Percentiles rank a stretch among this genome's conserved stretches.
Evolutionary conservation across 2,888 invertebrate genomes (phyloP).

Genomic region (Pharmacophagus antenor): DNA sequence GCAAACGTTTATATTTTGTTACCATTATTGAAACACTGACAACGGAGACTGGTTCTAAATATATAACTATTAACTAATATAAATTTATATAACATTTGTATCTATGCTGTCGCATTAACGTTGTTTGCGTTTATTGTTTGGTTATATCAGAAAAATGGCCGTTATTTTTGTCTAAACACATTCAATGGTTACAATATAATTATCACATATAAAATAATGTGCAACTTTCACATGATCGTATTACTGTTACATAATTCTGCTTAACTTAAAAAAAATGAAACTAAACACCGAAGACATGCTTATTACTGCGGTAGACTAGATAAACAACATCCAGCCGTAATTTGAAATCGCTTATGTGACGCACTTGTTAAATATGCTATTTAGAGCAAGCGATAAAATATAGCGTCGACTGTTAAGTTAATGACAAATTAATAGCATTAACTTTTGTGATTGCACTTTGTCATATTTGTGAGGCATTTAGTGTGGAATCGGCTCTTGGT

Average conservation of each 20-base stretch:
- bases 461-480: slow-evolving; percentile 45
- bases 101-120: no score
- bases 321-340: slow-evolving; percentile 37
- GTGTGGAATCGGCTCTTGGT: slow-evolving; percentile 44
- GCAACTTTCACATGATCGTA: no score
- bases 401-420: slow-evolving; percentile 43
- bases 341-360: slow-evolving; percentile 56
- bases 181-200: no score
- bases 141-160: no score
- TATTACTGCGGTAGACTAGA: slow-evolving; percentile 32
- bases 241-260: neutral
- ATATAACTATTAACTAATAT: no score
- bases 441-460: slow-evolving; percentile 45
- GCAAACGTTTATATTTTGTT: no score
- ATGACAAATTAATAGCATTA: slow-evolving; percentile 67
- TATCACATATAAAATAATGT: no score
- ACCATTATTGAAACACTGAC: no score
- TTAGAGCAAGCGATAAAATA: slow-evolving; percentile 60
- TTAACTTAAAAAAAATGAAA: neutral
- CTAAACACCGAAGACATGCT: slow-evolving; percentile 3
- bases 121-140: no score
- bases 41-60: no score
- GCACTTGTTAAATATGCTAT: slow-evolving; percentile 58
- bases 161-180: no score
- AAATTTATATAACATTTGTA: no score